Conservation (phyloP, 2,113 vertebrate genomes). For the Phalacrocorax carbo region DNA sequence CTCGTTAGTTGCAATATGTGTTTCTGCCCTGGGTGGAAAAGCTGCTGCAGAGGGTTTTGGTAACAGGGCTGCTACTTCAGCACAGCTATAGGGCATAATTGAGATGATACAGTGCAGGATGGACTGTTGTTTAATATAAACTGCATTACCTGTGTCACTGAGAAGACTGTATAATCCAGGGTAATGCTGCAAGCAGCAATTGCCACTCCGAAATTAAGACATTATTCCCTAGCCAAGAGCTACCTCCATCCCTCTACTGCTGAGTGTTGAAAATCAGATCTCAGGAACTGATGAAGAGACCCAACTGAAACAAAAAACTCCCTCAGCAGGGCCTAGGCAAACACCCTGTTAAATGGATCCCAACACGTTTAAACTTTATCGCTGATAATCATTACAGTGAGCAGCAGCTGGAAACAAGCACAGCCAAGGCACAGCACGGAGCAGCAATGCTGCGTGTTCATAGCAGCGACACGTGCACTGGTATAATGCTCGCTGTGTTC, state of each 20-base stretch:
- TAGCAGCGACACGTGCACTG: rapidly evolving
- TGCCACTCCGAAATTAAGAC: not conserved
- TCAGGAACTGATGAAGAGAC: not conserved
- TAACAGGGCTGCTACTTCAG: not conserved
- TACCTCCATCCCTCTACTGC: not conserved
- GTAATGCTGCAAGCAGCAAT: not conserved
- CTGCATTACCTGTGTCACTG: not conserved
- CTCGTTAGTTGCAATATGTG: rapidly evolving
- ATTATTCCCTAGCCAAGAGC: not conserved
- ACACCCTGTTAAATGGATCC: not conserved
- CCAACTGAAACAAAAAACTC: not conserved
- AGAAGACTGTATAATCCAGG: not conserved
- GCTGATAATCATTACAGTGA: not conserved
- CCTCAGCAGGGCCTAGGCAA: not conserved
- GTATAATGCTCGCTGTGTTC: not conserved
- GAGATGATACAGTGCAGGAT: not conserved
- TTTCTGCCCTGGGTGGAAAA: not conserved
- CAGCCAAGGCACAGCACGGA: not conserved
- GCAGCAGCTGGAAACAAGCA: not conserved
- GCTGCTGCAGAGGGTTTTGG: not conserved
- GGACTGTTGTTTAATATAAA: not conserved
- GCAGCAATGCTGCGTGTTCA: rapidly evolving
- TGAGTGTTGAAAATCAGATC: not conserved
- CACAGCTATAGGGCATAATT: not conserved
- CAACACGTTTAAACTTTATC: not conserved